These are phyloP conservation scores for Aporophyla lueneburgensis DNA, from an alignment of 2,888 invertebrate genomes.

Conservation along the genomic window DNA sequence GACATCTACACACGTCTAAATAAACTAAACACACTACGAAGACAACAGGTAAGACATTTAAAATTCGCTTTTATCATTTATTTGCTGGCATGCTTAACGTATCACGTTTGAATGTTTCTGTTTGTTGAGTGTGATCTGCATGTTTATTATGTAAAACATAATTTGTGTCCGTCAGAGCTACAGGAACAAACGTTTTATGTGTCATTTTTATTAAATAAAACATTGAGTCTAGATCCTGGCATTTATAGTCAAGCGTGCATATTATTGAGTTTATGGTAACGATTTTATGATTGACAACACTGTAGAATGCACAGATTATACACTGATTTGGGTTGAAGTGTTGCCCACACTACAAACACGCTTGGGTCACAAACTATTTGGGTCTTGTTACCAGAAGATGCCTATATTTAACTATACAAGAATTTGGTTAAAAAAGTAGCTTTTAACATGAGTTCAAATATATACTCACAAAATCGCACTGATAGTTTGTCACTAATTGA, in stretches of 20 bases:
- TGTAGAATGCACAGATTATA: conserved; percentile 34
- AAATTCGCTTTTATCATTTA: conserved; percentile 73
- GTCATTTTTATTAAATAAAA: not conserved
- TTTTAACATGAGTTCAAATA: not conserved
- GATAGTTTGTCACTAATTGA: conserved; percentile 41
- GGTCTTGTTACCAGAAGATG: not conserved
- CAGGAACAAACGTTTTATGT: not conserved
- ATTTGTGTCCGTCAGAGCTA: conserved; percentile 1
- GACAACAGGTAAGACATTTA: conserved; percentile 74
- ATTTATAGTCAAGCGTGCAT: not conserved
- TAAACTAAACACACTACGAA: conserved; percentile 36
- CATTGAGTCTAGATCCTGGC: not conserved
- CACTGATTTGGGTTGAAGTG: conserved; percentile 17
- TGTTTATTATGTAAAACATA: conserved; percentile 36
- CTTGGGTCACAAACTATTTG: not conserved
- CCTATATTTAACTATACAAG: not conserved
- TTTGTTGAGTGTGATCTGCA: conserved; percentile 54
- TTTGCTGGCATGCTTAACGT: conserved; percentile 79
- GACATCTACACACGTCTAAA: conserved; percentile 12
- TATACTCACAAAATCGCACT: conserved; percentile 26
- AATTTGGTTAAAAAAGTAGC: not conserved
- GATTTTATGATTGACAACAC: conserved; percentile 30
- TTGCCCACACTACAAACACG: not conserved
- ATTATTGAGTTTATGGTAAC: not conserved
- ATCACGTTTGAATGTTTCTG: conserved; percentile 50